phyloP scores from a whole-genome alignment of 1,140 invertebrate genomes.

The Drosophila biarmipes region DNA sequence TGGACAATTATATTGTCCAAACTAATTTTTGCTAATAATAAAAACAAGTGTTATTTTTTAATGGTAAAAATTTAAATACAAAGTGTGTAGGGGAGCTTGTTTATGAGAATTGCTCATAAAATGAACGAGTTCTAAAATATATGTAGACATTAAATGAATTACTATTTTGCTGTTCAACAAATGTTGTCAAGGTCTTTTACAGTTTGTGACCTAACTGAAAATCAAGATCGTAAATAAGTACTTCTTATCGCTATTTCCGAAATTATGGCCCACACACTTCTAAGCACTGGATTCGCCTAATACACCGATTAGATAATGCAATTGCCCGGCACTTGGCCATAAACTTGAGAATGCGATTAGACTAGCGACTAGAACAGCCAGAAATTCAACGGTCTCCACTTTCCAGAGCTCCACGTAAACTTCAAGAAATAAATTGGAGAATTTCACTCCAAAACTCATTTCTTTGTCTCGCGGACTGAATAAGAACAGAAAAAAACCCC shows the following conservation, averaged over 20 bases:
- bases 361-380: background rate
- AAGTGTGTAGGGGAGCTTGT: background rate
- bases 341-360: conserved; percentile 40
- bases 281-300: background rate
- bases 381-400: background rate
- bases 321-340: conserved; percentile 35
- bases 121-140: no score
- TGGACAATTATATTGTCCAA: conserved; percentile 4
- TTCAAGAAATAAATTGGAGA: conserved; percentile 16
- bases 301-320: conserved; percentile 34
- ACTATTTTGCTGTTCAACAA: background rate
- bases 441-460: conserved; percentile 12
- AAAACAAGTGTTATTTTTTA: background rate
- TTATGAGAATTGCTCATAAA: background rate
- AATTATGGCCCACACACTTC: conserved; percentile 23
- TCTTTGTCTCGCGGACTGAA: conserved; percentile 4
- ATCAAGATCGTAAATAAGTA: conserved; percentile 18
- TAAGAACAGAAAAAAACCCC: conserved; percentile 4
- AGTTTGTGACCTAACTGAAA: background rate
- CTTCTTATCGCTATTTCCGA: conserved; percentile 13
- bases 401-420: background rate
- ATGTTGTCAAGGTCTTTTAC: background rate
- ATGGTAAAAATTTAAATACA: no score
- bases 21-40: background rate
- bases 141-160: no score